Evolutionary conservation across 2,113 vertebrate species (phyloP).

Genomic region (Eupsittula cactorum): DNA sequence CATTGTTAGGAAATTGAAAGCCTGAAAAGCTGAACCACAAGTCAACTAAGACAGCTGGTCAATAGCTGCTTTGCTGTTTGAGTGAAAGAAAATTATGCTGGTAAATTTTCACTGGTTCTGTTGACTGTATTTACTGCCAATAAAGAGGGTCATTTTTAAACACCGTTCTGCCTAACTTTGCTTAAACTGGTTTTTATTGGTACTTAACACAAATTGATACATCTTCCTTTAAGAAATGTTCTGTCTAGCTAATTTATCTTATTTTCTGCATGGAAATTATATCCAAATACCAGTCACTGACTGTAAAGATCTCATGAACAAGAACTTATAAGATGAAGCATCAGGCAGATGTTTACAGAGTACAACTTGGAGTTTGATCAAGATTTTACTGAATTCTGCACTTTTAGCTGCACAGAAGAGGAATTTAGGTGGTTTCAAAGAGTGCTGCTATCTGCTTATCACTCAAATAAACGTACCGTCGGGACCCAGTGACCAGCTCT

Average conservation of each 20-base stretch:
- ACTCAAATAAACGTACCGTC: accelerated
- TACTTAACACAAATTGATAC: neutral
- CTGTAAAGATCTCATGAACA: neutral
- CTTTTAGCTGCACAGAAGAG: neutral
- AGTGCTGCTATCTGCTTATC: neutral
- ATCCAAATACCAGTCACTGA: neutral
- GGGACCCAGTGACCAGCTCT: neutral
- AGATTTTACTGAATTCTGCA: neutral
- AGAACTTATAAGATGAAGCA: neutral
- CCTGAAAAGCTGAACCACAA: slow-evolving; percentile 22
- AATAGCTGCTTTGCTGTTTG: slow-evolving; percentile 62
- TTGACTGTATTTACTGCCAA: slow-evolving; percentile 24
- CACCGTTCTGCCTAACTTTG: neutral
- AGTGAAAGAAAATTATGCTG: slow-evolving; percentile 50
- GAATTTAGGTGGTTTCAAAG: neutral
- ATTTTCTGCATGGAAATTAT: neutral
- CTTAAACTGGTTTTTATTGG: slow-evolving; percentile 20
- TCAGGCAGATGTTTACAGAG: neutral
- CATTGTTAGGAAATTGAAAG: slow-evolving; percentile 4
- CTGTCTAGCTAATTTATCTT: neutral
- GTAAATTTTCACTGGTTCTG: slow-evolving; percentile 48
- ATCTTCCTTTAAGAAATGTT: neutral
- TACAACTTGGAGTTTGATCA: neutral
- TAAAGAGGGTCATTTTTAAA: neutral
- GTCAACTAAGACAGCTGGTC: slow-evolving; percentile 52